These are phyloP conservation scores for Apamea sordens DNA, from an alignment of 2,888 invertebrate genomes.

Conservation along the genomic window DNA sequence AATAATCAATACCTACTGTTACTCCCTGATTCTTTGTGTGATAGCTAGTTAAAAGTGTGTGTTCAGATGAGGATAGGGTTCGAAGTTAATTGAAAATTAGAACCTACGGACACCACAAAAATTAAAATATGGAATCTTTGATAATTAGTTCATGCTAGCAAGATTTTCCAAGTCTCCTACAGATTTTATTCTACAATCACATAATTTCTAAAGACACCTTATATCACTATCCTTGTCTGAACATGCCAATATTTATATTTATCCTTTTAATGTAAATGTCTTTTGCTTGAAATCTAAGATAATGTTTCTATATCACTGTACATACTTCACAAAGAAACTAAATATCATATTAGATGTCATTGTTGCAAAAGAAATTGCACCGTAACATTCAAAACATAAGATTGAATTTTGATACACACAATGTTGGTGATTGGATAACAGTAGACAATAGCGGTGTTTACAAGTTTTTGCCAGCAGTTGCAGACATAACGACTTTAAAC, in stretches of 20 bases:
- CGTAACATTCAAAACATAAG: neutral
- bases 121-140: neutral
- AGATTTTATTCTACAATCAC: neutral
- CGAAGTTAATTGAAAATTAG: neutral
- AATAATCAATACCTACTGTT: constrained; percentile 36
- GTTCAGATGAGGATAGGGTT: constrained; percentile 20
- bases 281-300: constrained; percentile 36
- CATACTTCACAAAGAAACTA: constrained; percentile 9
- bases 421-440: neutral
- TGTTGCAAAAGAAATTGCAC: neutral
- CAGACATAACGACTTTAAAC: neutral
- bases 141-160: neutral
- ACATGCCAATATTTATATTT: constrained; percentile 12
- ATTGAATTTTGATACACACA: neutral
- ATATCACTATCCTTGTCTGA: constrained; percentile 1
- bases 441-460: constrained; percentile 1
- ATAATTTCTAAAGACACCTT: neutral
- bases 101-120: neutral
- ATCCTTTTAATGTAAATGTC: constrained; percentile 4
- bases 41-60: constrained; percentile 18
- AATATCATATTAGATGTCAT: neutral
- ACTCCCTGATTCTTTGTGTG: constrained; percentile 27
- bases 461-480: neutral
- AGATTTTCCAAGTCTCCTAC: too few species aligned
- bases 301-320: constrained; percentile 28